Conservation (phyloP, 2,888 invertebrate genomes). For the Scrobipalpa costella region DNA sequence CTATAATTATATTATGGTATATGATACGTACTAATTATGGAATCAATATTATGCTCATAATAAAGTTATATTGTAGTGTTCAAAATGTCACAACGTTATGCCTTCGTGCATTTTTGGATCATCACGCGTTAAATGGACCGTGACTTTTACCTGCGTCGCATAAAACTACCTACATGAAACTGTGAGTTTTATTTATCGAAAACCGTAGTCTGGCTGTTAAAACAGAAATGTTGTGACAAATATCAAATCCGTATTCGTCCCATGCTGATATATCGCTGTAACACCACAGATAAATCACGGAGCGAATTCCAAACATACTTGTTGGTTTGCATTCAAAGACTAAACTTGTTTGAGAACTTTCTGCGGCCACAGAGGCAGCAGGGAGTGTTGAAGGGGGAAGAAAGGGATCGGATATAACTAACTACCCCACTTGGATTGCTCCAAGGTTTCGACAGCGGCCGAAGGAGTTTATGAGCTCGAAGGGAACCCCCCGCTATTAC, state of each 20-base stretch:
- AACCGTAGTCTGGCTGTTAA: background rate
- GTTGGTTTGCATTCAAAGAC: slow-evolving; percentile 4
- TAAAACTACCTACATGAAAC: background rate
- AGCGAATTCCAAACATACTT: background rate
- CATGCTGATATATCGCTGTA: background rate
- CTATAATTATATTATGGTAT: too few species aligned
- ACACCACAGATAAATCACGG: slow-evolving; percentile 5
- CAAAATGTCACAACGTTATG: slow-evolving; percentile 1
- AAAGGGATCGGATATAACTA: slow-evolving; percentile 12
- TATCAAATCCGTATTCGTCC: background rate
- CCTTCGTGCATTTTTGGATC: background rate
- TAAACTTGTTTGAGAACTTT: slow-evolving; percentile 5
- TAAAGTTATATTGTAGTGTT: too few species aligned
- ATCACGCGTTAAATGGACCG: background rate
- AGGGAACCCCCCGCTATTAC: slow-evolving; percentile 13
- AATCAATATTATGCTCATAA: too few species aligned
- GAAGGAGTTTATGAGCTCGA: slow-evolving; percentile 21
- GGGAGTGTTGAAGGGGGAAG: background rate
- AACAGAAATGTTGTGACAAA: background rate
- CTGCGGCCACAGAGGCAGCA: background rate
- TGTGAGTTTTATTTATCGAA: background rate
- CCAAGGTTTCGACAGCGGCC: slow-evolving; percentile 18
- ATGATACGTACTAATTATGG: too few species aligned
- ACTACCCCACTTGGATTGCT: background rate
- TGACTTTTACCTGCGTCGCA: background rate